Conservation (phyloP, 1,140 invertebrate species). For the Drosophila varians region DNA sequence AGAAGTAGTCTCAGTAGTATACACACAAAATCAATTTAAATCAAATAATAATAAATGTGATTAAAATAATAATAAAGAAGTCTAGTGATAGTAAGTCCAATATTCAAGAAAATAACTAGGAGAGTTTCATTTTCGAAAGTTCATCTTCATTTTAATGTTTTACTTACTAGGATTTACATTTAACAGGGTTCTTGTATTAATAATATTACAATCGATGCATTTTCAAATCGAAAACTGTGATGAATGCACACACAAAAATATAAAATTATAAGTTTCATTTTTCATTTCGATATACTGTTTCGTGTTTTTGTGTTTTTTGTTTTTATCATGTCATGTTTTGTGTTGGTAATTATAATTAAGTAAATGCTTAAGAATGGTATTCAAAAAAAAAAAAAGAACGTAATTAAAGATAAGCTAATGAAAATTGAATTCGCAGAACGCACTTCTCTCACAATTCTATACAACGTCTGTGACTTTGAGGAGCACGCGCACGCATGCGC, state of each 20-base stretch:
- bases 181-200: constrained; percentile 40
- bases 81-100: constrained; percentile 30
- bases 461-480: constrained; percentile 30
- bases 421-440: constrained; percentile 13
- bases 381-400: constrained; percentile 48
- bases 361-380: constrained; percentile 66
- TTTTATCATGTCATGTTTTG: constrained; percentile 27
- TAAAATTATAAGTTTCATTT: constrained; percentile 49
- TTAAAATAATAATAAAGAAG: constrained; percentile 34
- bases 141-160: constrained; percentile 8
- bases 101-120: constrained; percentile 20
- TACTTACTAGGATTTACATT: constrained; percentile 39
- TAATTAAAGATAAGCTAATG: constrained; percentile 32
- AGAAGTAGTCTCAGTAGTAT: constrained; percentile 42
- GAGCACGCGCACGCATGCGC: constrained; percentile 2
- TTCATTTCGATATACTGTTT: constrained; percentile 7
- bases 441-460: constrained; percentile 36
- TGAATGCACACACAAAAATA: constrained; percentile 75
- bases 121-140: not conserved
- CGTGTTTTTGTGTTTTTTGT: constrained; percentile 12
- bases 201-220: constrained; percentile 49
- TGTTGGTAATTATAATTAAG: constrained; percentile 68
- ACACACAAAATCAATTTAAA: constrained; percentile 42
- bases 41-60: constrained; percentile 25
- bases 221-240: constrained; percentile 34